Evolutionary conservation across 2,797 vertebrate genomes (phyloP), one percentile per base, ranked within the genome.

Genomic region (Amazona ochrocephala): DNA sequence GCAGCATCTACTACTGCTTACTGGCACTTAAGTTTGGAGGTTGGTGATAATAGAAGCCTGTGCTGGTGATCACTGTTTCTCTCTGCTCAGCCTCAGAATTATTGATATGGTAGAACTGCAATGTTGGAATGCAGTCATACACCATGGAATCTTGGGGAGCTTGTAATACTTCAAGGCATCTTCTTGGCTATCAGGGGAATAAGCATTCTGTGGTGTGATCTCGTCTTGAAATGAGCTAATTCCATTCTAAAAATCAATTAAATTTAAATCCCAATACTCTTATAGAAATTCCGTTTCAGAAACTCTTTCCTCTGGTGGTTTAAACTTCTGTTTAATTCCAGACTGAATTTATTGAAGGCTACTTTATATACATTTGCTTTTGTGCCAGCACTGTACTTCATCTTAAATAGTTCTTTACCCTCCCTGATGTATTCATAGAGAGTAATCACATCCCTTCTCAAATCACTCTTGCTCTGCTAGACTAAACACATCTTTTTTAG

Each of bases 221-320:
- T 34, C 13, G 24, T 71, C 37, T 67, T 85, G n/a, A 73, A 89
- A 89, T 1, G 2, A 87, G 48, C 7, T 32, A 13, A 2, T 68
- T 74, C 67, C 2, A 85, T 85, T 94, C 42, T 39, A 9, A 89
- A 95, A 95, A 93, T 74, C 34, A 62, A 77, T 71, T 95, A 77
- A 56, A 79, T 75, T 75, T 72, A 62, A 68, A 48, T 93, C 42
- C 37, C 45, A 83, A 21, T 60, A 20, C n/a, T 77, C 51, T 21
- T 53, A 58, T 34, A 80, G 37, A 94, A 91, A 75, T 89, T 85
- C 27, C 13, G 8, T 53, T 91, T 65, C 41, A 64, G 48, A 73
- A 83, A 51, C 11, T 82, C 29, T 80, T 80, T 71, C 32, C 56
- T 85, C 48, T 67, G 44, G 64, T 6, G 1, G 45, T 71, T 94